Base-by-base conservation (phyloP, 2,797 vertebrate genomes). In the Carapus acus region DNA sequence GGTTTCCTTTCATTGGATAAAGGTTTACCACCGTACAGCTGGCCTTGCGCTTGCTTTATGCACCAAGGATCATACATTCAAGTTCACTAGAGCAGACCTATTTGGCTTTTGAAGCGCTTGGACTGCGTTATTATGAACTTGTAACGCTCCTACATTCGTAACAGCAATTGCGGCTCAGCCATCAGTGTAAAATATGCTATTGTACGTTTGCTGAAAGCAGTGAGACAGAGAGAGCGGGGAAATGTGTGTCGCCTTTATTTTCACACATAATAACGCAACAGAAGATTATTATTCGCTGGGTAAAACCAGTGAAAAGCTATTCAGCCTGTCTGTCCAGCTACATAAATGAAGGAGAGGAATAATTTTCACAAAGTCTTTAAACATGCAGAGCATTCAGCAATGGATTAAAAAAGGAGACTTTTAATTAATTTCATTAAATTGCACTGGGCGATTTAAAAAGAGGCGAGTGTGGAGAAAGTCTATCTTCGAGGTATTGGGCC, bases 21-120 rank as follows among this genome's bases (percentile, higher is more conserved):
- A 83, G 76, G 76, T 65, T 80, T 78, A 69, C 76, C 74, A 71
- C 80, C 64, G 61, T 77, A 76, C 76, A 79, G 58, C 76, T 80
- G 77, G 79, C 76, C 81, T 85, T 83, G 82, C 83, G 83, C 83
- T 87, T 82, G 81, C 82, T 88, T 85, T 87, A 85, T 87, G 86
- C 85, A 88, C 86, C 84, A 76, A 49, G 45, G 79, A 78, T 70
- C 80, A 79, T 81, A 85, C 80, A 89, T 89, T 87, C 81, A 84
- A 81, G 86, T 82, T 84, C 83, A 84, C 76, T 74, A 81, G 85
- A 88, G 85, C 86, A 88, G 70, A 86, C 82, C 74, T 77, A 64
- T 9, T 49, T 23, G 80, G 71, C 76, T 87, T 86, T 83, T 68
- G 67, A 86, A 83, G 76, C 79, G 75, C 83, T 83, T 58, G 71